Percentiles rank a stretch among this genome's conserved stretches.
phyloP scores from a whole-genome alignment of 2,888 invertebrate genomes.

The Cephalotes varians region DNA sequence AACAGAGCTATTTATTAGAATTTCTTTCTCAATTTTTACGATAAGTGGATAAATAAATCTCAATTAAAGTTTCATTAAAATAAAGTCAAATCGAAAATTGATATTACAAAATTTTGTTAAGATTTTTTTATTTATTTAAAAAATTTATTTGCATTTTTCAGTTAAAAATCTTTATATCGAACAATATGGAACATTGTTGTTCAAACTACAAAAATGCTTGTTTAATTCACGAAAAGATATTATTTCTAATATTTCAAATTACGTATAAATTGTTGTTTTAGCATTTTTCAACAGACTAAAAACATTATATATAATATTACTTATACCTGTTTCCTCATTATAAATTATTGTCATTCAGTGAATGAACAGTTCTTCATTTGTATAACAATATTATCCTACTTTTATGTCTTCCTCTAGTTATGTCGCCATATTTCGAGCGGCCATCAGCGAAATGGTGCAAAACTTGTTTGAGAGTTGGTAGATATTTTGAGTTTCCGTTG shows the following conservation, averaged over 20 bases:
- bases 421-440: background rate
- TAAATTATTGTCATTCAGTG: background rate
- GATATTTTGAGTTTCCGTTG: slow-evolving; percentile 38
- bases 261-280: background rate
- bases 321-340: background rate
- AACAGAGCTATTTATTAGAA: background rate
- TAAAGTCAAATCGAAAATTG: background rate
- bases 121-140: slow-evolving; percentile 3
- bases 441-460: slow-evolving; percentile 38
- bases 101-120: background rate
- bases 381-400: background rate
- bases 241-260: background rate
- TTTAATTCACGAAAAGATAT: background rate
- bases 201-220: background rate
- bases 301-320: background rate
- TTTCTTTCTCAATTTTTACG: background rate
- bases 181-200: background rate
- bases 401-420: background rate
- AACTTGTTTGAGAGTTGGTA: slow-evolving; percentile 45
- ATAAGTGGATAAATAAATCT: background rate
- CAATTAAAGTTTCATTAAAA: background rate
- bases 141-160: too few species aligned
- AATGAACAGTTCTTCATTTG: background rate
- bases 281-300: background rate
- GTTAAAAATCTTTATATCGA: background rate